phyloP scores from a whole-genome alignment of 2,797 vertebrate genomes.

The Scolopax rusticola region DNA sequence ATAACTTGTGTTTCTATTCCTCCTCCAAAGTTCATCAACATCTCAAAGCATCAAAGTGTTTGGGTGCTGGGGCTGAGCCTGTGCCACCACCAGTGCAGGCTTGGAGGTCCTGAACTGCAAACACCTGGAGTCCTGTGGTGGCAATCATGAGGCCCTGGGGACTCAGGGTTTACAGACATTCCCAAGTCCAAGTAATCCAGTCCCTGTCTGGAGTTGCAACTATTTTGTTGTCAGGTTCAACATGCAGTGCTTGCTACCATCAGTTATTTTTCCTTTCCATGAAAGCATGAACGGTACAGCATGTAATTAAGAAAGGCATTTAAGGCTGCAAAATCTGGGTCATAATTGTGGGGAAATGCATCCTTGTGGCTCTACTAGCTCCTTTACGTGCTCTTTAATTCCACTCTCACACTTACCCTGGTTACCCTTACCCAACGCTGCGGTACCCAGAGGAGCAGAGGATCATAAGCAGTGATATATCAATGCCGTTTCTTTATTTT shows the following conservation, averaged over 20 bases:
- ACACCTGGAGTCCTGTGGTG: neutral
- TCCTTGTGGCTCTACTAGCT: neutral
- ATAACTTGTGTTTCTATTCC: neutral
- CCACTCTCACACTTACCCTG: neutral
- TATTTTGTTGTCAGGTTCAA: neutral
- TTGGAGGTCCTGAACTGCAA: neutral
- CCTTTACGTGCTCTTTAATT: neutral
- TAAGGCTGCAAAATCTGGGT: neutral
- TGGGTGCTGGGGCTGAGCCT: neutral
- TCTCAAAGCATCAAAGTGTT: neutral
- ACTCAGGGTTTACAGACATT: neutral
- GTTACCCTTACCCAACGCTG: neutral
- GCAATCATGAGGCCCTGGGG: accelerated
- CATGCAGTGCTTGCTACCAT: neutral
- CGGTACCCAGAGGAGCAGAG: neutral
- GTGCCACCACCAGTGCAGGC: neutral
- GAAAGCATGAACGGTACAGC: neutral
- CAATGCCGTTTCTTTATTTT: neutral
- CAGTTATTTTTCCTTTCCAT: neutral
- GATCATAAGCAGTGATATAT: neutral
- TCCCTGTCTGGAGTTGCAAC: neutral
- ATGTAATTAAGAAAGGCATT: neutral
- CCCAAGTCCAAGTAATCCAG: neutral
- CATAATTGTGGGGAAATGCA: neutral
- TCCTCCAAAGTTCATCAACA: neutral